A percentile compares a stretch with the other conserved stretches of the same genome.
These are phyloP conservation scores for Dolichotis patagonum DNA, from an alignment of 2,113 vertebrate genomes.

Conservation along the genomic window DNA sequence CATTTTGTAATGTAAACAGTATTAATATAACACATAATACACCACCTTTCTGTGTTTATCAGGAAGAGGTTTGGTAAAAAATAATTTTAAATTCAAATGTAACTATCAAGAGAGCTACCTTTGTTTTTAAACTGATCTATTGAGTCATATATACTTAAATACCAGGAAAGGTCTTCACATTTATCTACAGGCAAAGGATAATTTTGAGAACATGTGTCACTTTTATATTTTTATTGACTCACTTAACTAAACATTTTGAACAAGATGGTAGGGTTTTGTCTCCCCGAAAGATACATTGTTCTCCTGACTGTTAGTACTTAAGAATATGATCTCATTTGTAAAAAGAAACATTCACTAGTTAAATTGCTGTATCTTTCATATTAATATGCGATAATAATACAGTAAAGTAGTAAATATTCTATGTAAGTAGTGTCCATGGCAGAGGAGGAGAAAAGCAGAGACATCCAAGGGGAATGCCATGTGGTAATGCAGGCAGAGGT, in stretches of 20 bases:
- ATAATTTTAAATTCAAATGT: background rate
- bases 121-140: background rate
- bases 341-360: background rate
- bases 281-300: background rate
- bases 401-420: background rate
- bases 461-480: too few relatives aligned
- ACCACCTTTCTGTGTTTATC: background rate
- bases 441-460: background rate
- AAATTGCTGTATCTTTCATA: background rate
- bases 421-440: background rate
- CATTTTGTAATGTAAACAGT: background rate
- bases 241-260: background rate
- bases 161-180: background rate
- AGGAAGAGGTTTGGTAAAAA: background rate
- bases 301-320: background rate
- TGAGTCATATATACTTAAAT: background rate
- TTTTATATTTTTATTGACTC: background rate
- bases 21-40: background rate
- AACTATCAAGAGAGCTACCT: background rate
- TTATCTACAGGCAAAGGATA: background rate
- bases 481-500: background rate
- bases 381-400: background rate
- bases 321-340: slow-evolving; percentile 1
- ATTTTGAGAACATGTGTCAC: background rate
- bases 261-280: background rate